Conservation (phyloP, 2,888 invertebrate species). For the Malthinus flaveolus region DNA sequence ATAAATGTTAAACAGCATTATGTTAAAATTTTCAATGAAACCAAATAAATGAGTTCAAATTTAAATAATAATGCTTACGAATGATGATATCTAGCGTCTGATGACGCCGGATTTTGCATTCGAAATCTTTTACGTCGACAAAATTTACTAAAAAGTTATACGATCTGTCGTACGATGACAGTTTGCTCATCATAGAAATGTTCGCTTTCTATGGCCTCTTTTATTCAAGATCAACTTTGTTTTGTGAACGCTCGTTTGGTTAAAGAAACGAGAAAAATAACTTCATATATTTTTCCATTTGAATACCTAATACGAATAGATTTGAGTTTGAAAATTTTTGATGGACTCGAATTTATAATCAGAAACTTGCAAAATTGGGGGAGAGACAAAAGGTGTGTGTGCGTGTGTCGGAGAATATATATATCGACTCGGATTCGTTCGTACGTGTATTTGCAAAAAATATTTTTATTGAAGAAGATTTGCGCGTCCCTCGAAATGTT, state of each 20-base stretch:
- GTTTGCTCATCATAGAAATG: conserved; percentile 31
- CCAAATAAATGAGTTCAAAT: conserved; percentile 14
- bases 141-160: conserved; percentile 25
- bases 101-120: conserved; percentile 15
- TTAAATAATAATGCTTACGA: conserved; percentile 15
- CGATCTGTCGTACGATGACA: conserved; percentile 26
- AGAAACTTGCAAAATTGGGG: conserved; percentile 12
- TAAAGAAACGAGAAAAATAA: conserved; percentile 24
- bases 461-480: background rate
- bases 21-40: conserved; percentile 11
- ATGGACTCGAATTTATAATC: conserved; percentile 28
- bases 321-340: conserved; percentile 26
- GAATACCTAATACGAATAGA: conserved; percentile 32
- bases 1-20: conserved; percentile 4
- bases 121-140: conserved; percentile 16
- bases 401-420: background rate
- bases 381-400: background rate
- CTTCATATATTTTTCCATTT: conserved; percentile 34
- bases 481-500: background rate
- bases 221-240: conserved; percentile 37
- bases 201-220: conserved; percentile 34
- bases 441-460: background rate
- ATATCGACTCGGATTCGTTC: background rate
- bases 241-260: conserved; percentile 32
- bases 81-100: conserved; percentile 11